Conservation (phyloP, 2,888 invertebrate genomes). For the Xanthostigma xanthostigma region DNA sequence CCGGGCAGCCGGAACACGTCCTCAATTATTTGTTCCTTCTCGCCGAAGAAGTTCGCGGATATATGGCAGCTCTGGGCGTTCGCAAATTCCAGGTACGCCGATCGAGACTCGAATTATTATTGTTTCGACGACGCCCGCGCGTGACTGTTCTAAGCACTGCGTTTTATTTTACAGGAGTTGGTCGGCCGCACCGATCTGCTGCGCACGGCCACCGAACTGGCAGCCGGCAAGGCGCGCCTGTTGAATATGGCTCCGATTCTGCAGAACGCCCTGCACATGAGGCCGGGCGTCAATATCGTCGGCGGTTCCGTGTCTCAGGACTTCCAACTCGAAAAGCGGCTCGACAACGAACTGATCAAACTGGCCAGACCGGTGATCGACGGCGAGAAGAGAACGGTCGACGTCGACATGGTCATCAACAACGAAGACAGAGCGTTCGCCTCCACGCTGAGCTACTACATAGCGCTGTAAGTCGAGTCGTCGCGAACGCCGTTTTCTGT, state of each 20-base stretch:
- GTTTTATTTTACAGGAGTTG: slow-evolving; percentile 40
- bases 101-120: no score
- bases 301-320: slow-evolving; percentile 82
- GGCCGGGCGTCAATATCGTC: slow-evolving; percentile 78
- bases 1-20: slow-evolving; percentile 94
- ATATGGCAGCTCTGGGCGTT: slow-evolving; percentile 87
- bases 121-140: no score
- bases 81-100: slow-evolving; percentile 49
- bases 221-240: slow-evolving; percentile 65
- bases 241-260: slow-evolving; percentile 75
- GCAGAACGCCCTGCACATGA: slow-evolving; percentile 76
- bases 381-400: slow-evolving; percentile 49
- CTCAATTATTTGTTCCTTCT: slow-evolving; percentile 95
- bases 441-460: slow-evolving; percentile 85
- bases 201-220: slow-evolving; percentile 52
- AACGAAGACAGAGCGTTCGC: slow-evolving; percentile 91
- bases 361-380: slow-evolving; percentile 57
- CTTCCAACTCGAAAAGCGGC: slow-evolving; percentile 70
- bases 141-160: no score
- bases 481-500: neutral
- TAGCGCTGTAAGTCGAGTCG: slow-evolving; percentile 60
- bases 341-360: slow-evolving; percentile 66
- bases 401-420: slow-evolving; percentile 63
- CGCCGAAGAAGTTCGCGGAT: slow-evolving; percentile 87
- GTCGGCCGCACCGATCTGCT: slow-evolving; percentile 85